Evolutionary conservation across 2,797 vertebrate genomes (phyloP).

Genomic region (Avahi laniger): DNA sequence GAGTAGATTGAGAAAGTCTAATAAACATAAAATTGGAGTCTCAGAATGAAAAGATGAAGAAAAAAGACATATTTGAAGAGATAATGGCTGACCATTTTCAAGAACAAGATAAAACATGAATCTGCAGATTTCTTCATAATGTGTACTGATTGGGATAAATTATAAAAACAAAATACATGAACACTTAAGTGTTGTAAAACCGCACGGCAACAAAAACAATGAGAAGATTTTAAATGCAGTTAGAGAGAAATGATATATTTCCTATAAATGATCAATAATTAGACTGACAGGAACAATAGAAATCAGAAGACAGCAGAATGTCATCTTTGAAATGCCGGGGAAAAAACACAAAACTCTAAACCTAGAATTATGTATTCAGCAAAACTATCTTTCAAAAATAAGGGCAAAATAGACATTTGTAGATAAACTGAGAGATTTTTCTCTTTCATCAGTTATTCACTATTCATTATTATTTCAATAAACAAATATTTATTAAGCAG

Average conservation of each 20-base stretch:
- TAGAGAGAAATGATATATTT: background rate
- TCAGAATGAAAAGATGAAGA: background rate
- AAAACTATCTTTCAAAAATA: slow-evolving; percentile 22
- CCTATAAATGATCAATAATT: background rate
- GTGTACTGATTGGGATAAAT: background rate
- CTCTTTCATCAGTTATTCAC: background rate
- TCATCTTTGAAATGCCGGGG: background rate
- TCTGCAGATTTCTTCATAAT: background rate
- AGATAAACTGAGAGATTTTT: background rate
- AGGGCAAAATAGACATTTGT: background rate
- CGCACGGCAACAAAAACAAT: background rate
- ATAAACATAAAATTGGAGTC: background rate
- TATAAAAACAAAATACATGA: background rate
- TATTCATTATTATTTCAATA: background rate
- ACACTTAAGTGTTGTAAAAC: background rate
- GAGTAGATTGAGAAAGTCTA: background rate
- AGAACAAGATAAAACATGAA: background rate
- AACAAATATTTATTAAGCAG: background rate
- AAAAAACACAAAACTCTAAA: background rate
- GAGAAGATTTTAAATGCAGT: background rate
- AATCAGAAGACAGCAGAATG: background rate
- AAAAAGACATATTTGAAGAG: background rate
- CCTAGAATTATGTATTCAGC: background rate
- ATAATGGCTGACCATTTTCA: background rate
- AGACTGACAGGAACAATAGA: background rate